Evolutionary conservation across 1,140 invertebrate genomes (phyloP).

Genomic region (Paramacrobiotus metropolitanus): DNA sequence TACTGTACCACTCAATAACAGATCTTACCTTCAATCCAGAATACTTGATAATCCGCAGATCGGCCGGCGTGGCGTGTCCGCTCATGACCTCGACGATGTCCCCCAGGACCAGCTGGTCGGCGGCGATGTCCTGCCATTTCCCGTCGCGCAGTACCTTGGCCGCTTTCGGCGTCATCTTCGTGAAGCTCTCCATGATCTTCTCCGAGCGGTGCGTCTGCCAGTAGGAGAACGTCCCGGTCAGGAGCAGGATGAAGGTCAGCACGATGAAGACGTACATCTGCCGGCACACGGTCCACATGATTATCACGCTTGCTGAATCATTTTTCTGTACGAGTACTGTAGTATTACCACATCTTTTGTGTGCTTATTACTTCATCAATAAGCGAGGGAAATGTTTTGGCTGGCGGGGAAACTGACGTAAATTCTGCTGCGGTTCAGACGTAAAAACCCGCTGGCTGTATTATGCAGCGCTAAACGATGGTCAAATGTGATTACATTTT

Average conservation of each 20-base stretch:
- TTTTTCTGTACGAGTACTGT: too few relatives aligned
- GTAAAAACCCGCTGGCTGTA: not conserved
- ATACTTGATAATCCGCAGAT: conserved; percentile 12
- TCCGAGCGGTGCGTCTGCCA: conserved; percentile 85
- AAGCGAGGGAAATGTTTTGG: not conserved
- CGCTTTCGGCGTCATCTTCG: conserved; percentile 29
- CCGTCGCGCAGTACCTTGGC: conserved; percentile 11
- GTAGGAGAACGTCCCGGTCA: conserved; percentile 90
- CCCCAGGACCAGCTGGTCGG: conserved; percentile 12
- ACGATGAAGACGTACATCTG: conserved; percentile 77
- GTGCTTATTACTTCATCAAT: not conserved
- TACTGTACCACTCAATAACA: too few relatives aligned
- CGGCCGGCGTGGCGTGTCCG: conserved; percentile 15
- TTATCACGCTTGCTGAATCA: too few relatives aligned
- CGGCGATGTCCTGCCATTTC: conserved; percentile 4
- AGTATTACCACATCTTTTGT: too few relatives aligned
- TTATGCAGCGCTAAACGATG: not conserved
- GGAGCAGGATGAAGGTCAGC: conserved; percentile 75
- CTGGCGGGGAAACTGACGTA: not conserved
- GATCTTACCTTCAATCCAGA: conserved; percentile 12
- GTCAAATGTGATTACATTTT: too few relatives aligned
- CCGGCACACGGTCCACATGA: conserved; percentile 10
- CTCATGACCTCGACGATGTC: conserved; percentile 16
- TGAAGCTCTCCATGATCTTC: conserved; percentile 46
- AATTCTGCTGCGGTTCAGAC: not conserved